These are phyloP conservation scores for Hofmannophila pseudospretella DNA, from an alignment of 2,888 invertebrate genomes.

Conservation along the genomic window DNA sequence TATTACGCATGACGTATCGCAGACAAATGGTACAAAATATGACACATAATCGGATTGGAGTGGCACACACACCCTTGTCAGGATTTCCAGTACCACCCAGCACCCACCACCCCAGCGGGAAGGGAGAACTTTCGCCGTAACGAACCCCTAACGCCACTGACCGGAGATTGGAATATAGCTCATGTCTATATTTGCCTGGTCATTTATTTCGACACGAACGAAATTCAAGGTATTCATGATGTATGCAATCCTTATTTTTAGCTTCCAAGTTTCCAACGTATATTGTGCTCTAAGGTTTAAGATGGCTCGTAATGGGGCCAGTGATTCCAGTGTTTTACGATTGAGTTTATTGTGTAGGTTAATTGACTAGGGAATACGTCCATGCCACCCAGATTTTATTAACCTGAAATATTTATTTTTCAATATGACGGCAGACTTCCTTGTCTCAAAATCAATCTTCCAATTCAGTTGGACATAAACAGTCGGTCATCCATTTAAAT, in stretches of 20 bases:
- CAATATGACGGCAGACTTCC: slow-evolving; percentile 7
- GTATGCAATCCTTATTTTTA: slow-evolving; percentile 48
- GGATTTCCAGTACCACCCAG: slow-evolving; percentile 4
- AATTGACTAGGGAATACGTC: slow-evolving; percentile 18
- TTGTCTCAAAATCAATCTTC: slow-evolving; percentile 22
- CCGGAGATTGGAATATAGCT: slow-evolving; percentile 37
- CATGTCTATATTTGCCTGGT: background rate
- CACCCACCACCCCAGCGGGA: slow-evolving; percentile 20
- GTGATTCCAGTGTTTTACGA: slow-evolving; percentile 29
- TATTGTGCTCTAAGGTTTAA: slow-evolving; percentile 27
- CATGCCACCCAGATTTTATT: slow-evolving; percentile 5
- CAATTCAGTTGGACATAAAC: slow-evolving; percentile 24
- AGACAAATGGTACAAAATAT: slow-evolving; percentile 9
- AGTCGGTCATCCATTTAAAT: slow-evolving; percentile 46
- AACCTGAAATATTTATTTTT: slow-evolving; percentile 1
- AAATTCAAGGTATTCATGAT: slow-evolving; percentile 8
- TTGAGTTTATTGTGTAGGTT: slow-evolving; percentile 35
- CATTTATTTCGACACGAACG: background rate
- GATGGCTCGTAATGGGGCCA: slow-evolving; percentile 47
- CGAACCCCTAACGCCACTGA: slow-evolving; percentile 40
- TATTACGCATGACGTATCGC: slow-evolving; percentile 1
- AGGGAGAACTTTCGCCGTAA: slow-evolving; percentile 27
- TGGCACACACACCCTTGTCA: slow-evolving; percentile 4
- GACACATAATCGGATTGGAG: slow-evolving; percentile 18
- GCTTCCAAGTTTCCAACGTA: slow-evolving; percentile 36